Base-by-base conservation (phyloP, 2,888 invertebrate species). In the Ochropleura leucogaster region DNA sequence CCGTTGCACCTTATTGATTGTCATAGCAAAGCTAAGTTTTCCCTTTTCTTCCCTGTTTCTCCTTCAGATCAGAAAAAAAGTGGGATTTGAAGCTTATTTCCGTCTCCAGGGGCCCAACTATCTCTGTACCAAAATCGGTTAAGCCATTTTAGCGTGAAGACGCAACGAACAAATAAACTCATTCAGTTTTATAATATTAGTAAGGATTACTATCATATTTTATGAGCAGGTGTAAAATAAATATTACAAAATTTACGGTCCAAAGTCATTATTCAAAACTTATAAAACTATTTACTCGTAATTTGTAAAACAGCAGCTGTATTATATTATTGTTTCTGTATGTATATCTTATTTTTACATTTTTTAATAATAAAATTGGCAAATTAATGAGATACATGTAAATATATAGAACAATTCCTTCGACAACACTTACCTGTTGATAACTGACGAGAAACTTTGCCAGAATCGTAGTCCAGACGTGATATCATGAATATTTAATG, bases 341-440 rank as follows among this genome's bases (percentile, higher is more conserved):
- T 55, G 53, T n/a, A n/a, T n/a, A n/a, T n/a, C n/a, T n/a, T n/a
- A n/a, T n/a, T n/a, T n/a, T n/a, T 16, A 30, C 5, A 14, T 30
- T 63, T 55, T 62, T 10, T 53, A 49, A 44, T 75, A 4, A 16
- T 10, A 51, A 46, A 0, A 57, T 42, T 47, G n/a, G 55, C 14
- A 2, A 40, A 64, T 69, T 2, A 65, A 14, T 59, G 30, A 30
- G 30, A 30, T 46, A 64, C 57, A 62, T 47, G 40, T 42, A 70
- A 80, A 85, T 83, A 65, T 84, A 80, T 78, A 77, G 87, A 74
- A 74, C 8, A n/a, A 84, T 75, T 86, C 85, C 84, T 85, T 88
- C 83, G 89, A 87, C 81, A 87, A 89, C 89, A 90, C 95, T 91
- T 89, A 95, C 95, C 95, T 95, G 95, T 94, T 94, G 93, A 93